These are phyloP conservation scores for Lacanobia oleracea DNA, from an alignment of 2,888 invertebrate genomes.

Conservation along the genomic window DNA sequence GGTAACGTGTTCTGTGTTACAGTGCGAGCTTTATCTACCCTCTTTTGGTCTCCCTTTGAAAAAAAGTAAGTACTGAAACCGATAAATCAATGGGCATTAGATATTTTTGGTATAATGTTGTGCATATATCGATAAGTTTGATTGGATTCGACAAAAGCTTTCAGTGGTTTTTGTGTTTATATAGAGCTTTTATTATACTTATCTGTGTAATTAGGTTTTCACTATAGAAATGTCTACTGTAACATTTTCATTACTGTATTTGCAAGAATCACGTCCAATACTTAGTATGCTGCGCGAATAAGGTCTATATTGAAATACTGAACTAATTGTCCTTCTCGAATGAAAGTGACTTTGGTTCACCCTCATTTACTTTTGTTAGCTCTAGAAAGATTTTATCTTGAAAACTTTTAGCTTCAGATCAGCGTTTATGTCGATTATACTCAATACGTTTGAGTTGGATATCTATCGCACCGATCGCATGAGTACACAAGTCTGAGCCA, in stretches of 20 bases:
- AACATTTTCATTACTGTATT: conserved; percentile 1
- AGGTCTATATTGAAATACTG: conserved; percentile 1
- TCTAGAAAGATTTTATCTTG: conserved; percentile 24
- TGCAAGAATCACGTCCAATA: conserved; percentile 6
- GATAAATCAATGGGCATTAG: conserved; percentile 87
- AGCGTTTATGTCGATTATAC: conserved; percentile 17
- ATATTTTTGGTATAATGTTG: conserved; percentile 72
- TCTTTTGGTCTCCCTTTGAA: conserved; percentile 73
- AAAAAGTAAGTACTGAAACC: conserved; percentile 81
- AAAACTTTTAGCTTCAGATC: conserved; percentile 9
- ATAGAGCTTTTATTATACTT: background rate
- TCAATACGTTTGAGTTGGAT: conserved; percentile 12
- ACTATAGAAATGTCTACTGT: background rate
- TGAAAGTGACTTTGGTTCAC: conserved; percentile 45
- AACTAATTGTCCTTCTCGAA: conserved; percentile 26
- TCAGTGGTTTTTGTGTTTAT: background rate
- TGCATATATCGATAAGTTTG: conserved; percentile 32
- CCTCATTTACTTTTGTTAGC: conserved; percentile 24
- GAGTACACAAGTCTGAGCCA: conserved; percentile 50
- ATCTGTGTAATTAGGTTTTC: background rate
- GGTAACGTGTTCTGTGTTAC: conserved; percentile 68
- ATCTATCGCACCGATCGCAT: conserved; percentile 38
- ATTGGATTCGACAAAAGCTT: conserved; percentile 6
- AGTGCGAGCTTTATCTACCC: conserved; percentile 74
- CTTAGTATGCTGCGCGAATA: conserved; percentile 29